phyloP scores from a whole-genome alignment of 2,113 vertebrate species.

The Corynorhinus townsendii region DNA sequence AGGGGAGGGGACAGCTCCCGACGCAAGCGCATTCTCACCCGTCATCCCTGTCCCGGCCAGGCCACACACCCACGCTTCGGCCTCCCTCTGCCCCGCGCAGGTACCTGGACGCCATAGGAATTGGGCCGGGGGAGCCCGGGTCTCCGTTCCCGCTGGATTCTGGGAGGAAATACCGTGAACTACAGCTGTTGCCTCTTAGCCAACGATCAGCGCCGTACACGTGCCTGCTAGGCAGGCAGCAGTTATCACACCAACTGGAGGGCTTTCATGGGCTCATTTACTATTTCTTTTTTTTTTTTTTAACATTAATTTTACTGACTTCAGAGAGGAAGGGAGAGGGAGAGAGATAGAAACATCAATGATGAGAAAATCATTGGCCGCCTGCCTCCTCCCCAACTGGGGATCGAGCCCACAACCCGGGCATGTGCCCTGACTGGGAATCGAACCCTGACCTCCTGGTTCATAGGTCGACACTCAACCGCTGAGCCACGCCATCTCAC shows the following conservation, averaged over 20 bases:
- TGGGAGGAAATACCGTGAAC: background rate
- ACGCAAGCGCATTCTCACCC: background rate
- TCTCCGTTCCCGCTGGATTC: background rate
- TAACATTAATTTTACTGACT: too few relatives aligned
- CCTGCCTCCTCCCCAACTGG: too few relatives aligned
- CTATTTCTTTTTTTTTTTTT: too few relatives aligned
- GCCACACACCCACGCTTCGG: background rate
- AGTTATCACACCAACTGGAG: fast-evolving
- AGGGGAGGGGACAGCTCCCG: slow-evolving; percentile 27
- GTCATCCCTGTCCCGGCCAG: background rate
- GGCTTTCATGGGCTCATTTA: background rate
- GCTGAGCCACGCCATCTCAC: too few relatives aligned
- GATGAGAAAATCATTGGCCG: too few relatives aligned
- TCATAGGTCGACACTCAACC: too few relatives aligned
- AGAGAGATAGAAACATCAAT: too few relatives aligned
- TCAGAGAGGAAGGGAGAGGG: too few relatives aligned
- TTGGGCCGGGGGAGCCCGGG: fast-evolving
- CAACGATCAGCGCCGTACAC: fast-evolving
- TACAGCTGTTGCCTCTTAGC: background rate
- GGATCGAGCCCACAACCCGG: too few relatives aligned
- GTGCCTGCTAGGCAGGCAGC: fast-evolving
- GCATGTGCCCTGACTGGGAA: too few relatives aligned
- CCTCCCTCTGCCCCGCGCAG: background rate
- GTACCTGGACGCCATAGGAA: background rate
- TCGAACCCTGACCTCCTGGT: too few relatives aligned